A percentile compares a stretch with the other conserved stretches of the same genome.
These are phyloP conservation scores for Drosophila robusta DNA, from an alignment of 2,888 invertebrate species.

Conservation along the genomic window DNA sequence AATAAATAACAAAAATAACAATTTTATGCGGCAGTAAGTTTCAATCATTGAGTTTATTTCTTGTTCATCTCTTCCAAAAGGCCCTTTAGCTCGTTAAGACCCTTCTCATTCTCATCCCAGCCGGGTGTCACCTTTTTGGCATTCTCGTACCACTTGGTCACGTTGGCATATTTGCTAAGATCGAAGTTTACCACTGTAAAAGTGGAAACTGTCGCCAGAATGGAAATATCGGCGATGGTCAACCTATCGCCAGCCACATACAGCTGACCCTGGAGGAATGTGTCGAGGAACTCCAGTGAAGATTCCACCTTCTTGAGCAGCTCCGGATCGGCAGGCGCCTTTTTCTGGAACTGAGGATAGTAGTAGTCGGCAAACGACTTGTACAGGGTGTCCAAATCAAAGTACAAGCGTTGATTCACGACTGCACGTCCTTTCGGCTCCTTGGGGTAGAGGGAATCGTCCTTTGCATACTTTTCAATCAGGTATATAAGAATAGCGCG, in stretches of 20 bases:
- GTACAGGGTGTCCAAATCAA: constrained; percentile 92
- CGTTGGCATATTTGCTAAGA: constrained; percentile 88
- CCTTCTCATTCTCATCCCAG: constrained; percentile 87
- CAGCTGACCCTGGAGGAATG: constrained; percentile 88
- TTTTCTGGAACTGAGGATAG: constrained; percentile 87
- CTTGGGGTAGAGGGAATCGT: constrained; percentile 90
- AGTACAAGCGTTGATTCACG: constrained; percentile 91
- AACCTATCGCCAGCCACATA: constrained; percentile 90
- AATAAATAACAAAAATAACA: no score
- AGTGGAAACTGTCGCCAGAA: constrained; percentile 89
- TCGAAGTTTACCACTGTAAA: constrained; percentile 89
- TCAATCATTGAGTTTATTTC: background rate
- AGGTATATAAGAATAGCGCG: constrained; percentile 92
- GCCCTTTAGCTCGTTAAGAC: constrained; percentile 86
- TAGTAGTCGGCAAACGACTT: constrained; percentile 89
- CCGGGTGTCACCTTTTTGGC: constrained; percentile 87
- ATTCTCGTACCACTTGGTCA: constrained; percentile 87
- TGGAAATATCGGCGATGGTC: constrained; percentile 91
- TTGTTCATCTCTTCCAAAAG: constrained; percentile 31
- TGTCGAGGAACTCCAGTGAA: constrained; percentile 89
- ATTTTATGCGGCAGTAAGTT: background rate
- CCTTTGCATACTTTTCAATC: constrained; percentile 91
- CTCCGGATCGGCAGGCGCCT: constrained; percentile 88
- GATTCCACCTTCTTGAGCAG: constrained; percentile 89
- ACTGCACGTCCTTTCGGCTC: constrained; percentile 90